A percentile compares a stretch with the other conserved stretches of the same genome.
Evolutionary conservation across 2,888 invertebrate species (phyloP).

Genomic region (Escarpia spicata): DNA sequence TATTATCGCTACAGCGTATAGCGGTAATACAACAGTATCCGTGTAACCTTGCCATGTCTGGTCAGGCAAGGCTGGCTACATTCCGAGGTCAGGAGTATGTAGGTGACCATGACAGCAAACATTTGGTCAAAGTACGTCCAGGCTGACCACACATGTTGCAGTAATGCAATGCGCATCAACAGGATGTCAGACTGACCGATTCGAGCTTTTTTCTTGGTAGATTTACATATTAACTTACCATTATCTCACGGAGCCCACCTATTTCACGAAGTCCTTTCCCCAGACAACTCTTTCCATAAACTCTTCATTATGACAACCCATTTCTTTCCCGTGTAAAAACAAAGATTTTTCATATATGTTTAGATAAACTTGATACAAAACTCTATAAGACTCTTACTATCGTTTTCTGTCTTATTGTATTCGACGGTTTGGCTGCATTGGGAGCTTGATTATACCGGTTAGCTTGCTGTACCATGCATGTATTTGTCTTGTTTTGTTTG

Average conservation of each 20-base stretch:
- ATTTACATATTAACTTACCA: background rate
- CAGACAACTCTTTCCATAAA: background rate
- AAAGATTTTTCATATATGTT: background rate
- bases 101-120: background rate
- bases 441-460: no score
- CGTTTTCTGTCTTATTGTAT: no score
- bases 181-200: background rate
- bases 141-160: background rate
- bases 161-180: background rate
- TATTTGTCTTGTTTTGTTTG: background rate
- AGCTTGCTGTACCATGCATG: no score
- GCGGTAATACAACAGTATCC: background rate
- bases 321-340: background rate
- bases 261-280: background rate
- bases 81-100: background rate
- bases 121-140: background rate
- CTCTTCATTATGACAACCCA: background rate
- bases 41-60: background rate
- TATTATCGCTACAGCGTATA: background rate
- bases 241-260: background rate
- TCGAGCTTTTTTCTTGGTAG: background rate
- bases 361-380: background rate
- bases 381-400: no score
- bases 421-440: no score
- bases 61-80: background rate